These are phyloP conservation scores for Neoscelio sp. DNA, from an alignment of 2,888 invertebrate species.

Conservation along the genomic window DNA sequence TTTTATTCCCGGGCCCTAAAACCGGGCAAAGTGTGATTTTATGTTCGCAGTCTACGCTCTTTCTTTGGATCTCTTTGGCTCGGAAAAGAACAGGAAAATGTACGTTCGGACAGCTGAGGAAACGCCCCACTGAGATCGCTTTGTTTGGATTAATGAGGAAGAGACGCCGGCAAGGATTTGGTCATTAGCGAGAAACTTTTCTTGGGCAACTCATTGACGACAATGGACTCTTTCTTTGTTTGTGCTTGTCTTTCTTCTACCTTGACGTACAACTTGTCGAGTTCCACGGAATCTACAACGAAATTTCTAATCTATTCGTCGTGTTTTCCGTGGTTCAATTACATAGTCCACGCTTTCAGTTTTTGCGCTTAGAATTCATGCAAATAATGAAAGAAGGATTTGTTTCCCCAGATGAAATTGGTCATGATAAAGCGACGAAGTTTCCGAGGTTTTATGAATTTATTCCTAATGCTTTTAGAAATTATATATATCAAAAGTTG, in stretches of 20 bases:
- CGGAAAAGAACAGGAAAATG: constrained; percentile 34
- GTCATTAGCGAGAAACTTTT: constrained; percentile 75
- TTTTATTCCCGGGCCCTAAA: too few relatives aligned
- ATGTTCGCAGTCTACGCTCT: constrained; percentile 7
- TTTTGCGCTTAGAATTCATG: constrained; percentile 1
- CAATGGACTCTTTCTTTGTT: constrained; percentile 68
- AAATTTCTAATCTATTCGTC: constrained; percentile 42
- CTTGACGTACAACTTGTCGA: constrained; percentile 53
- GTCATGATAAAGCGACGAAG: too few relatives aligned
- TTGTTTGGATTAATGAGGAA: constrained; percentile 75
- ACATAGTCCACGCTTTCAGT: constrained; percentile 13
- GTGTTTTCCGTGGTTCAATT: constrained; percentile 28
- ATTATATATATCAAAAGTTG: too few relatives aligned
- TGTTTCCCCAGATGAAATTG: too few relatives aligned
- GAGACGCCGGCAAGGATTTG: constrained; percentile 70
- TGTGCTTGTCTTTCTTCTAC: constrained; percentile 46
- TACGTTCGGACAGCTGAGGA: constrained; percentile 50
- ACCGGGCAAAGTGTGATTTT: constrained; percentile 24
- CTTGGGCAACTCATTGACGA: constrained; percentile 64
- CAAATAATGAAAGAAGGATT: too few relatives aligned
- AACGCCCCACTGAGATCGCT: constrained; percentile 70
- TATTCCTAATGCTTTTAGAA: too few relatives aligned
- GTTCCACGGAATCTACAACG: constrained; percentile 30
- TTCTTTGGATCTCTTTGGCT: constrained; percentile 1
- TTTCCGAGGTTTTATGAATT: too few relatives aligned